Conservation (phyloP, 1,140 invertebrate genomes). For the Battus philenor region DNA sequence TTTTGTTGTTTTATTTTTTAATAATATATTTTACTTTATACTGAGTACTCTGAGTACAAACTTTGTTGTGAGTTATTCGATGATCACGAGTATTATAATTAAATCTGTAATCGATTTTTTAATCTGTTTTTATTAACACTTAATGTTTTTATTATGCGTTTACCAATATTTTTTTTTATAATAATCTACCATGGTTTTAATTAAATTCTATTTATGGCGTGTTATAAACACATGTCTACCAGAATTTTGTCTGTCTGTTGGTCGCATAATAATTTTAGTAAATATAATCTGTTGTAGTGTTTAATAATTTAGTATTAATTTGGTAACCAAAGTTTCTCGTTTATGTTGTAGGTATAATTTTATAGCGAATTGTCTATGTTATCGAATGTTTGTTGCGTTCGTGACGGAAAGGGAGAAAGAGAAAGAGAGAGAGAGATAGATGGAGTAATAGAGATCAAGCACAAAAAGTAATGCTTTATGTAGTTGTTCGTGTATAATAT, state of each 20-base stretch:
- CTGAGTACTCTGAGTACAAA: conserved; percentile 35
- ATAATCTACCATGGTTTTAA: background rate
- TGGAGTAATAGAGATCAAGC: conserved; percentile 24
- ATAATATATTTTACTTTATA: too few relatives aligned
- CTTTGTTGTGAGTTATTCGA: conserved; percentile 18
- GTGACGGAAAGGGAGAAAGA: background rate
- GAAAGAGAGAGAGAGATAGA: background rate
- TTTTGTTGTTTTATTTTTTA: conserved; percentile 20
- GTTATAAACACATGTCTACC: too few relatives aligned
- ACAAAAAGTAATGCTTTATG: conserved; percentile 57
- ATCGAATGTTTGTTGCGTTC: background rate
- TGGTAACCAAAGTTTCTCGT: conserved; percentile 11
- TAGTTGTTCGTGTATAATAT: conserved; percentile 39
- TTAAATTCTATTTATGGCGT: too few relatives aligned
- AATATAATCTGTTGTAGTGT: conserved; percentile 5
- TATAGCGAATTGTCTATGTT: conserved; percentile 2
- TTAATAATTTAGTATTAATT: conserved; percentile 11
- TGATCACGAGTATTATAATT: too few relatives aligned
- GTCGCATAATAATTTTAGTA: too few relatives aligned
- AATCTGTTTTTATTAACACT: too few relatives aligned
- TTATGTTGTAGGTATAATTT: conserved; percentile 6
- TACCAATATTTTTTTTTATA: background rate
- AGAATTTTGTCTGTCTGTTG: too few relatives aligned
- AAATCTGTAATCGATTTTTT: conserved; percentile 3
- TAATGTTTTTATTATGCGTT: too few relatives aligned